Evolutionary conservation across 1,140 invertebrate species (phyloP).

Genomic region (Pogonus chalceus): DNA sequence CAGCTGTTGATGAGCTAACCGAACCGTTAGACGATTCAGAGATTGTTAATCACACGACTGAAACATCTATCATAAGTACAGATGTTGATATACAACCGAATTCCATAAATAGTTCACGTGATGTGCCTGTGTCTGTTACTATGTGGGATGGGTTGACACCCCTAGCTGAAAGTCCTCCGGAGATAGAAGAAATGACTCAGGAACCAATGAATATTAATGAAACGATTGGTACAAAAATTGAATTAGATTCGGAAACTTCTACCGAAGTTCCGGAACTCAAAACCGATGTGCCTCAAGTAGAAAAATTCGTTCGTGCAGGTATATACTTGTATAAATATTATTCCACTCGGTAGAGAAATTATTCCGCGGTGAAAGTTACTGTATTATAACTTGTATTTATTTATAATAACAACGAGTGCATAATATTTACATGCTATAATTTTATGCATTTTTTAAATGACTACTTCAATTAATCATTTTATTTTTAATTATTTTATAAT

Average conservation of each 20-base stretch:
- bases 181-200: background rate
- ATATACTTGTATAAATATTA: background rate
- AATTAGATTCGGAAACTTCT: background rate
- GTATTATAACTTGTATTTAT: no score
- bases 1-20: conserved; percentile 42
- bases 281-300: conserved; percentile 35
- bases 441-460: no score
- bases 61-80: background rate
- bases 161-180: background rate
- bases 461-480: no score
- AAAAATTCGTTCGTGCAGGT: conserved; percentile 39
- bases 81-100: conserved; percentile 8
- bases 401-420: no score
- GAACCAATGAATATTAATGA: background rate
- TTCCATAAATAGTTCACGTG: conserved; percentile 6
- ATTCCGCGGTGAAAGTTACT: no score
- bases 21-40: conserved; percentile 27
- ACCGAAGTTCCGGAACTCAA: conserved; percentile 22
- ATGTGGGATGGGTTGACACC: conserved; percentile 11
- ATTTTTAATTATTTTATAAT: no score
- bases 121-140: conserved; percentile 8
- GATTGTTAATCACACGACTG: conserved; percentile 10
- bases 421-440: no score
- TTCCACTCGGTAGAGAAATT: no score
- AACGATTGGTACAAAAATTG: background rate